Evolutionary conservation across 2,888 invertebrate genomes (phyloP).

Genomic region (Eilema caniola): DNA sequence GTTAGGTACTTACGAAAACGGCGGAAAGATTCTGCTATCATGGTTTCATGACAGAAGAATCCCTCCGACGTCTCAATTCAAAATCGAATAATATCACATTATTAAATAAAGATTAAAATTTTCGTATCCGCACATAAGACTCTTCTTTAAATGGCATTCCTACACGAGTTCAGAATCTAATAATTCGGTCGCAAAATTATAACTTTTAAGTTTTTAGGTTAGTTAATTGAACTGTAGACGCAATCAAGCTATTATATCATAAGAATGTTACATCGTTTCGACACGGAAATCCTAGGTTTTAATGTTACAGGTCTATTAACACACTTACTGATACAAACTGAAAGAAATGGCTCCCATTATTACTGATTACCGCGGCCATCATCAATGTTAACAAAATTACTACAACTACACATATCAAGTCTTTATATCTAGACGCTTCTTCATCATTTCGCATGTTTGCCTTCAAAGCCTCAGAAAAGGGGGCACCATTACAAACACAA

Average conservation of each 20-base stretch:
- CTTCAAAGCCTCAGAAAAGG: too few species aligned
- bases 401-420: background rate
- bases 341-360: constrained; percentile 17
- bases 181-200: constrained; percentile 32
- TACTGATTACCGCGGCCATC: constrained; percentile 14
- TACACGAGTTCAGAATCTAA: constrained; percentile 24
- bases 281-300: constrained; percentile 22
- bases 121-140: too few species aligned
- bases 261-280: constrained; percentile 14
- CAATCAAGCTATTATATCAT: constrained; percentile 19
- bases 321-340: constrained; percentile 19
- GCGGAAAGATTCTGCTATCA: too few species aligned
- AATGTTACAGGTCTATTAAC: constrained; percentile 24
- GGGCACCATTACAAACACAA: too few species aligned
- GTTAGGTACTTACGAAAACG: too few species aligned
- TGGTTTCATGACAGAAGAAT: too few species aligned
- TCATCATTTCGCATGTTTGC: too few species aligned
- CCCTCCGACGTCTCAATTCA: too few species aligned
- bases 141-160: background rate
- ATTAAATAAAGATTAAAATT: too few species aligned
- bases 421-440: too few species aligned
- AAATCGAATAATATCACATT: too few species aligned
- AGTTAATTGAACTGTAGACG: constrained; percentile 11
- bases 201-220: constrained; percentile 27
- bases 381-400: constrained; percentile 7